phyloP scores from a whole-genome alignment of 2,113 vertebrate species.

The Mus spicilegus region DNA sequence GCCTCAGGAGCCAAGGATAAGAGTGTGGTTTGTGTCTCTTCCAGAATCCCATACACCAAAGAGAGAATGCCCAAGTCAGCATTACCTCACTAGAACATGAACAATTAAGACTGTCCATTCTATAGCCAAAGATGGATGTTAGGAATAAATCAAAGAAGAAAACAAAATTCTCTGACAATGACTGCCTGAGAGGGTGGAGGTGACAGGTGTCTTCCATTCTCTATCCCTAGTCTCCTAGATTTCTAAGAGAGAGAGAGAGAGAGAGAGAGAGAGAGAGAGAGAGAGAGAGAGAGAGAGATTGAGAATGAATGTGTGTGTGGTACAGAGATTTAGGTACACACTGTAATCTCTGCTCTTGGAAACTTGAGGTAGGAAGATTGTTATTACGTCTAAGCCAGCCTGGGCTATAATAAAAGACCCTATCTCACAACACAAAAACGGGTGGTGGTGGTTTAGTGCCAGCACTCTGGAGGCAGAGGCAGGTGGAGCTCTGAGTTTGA shows the following conservation, averaged over 20 bases:
- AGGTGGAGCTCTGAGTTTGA: background rate
- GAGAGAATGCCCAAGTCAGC: background rate
- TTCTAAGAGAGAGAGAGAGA: background rate
- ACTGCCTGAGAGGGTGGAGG: background rate
- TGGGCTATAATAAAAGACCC: background rate
- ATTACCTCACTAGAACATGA: slow-evolving; percentile 38
- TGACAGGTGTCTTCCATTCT: background rate
- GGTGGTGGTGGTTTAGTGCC: background rate
- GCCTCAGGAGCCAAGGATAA: background rate
- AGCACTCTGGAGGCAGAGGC: background rate
- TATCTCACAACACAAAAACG: background rate
- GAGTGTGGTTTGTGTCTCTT: background rate
- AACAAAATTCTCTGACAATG: background rate
- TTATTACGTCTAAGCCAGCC: background rate
- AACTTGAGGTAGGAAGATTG: background rate
- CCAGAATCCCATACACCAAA: background rate
- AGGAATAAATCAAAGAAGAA: slow-evolving; percentile 18
- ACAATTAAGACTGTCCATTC: background rate
- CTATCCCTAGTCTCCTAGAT: background rate
- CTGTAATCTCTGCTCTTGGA: background rate
- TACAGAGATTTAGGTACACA: background rate
- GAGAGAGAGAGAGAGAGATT: fast-evolving
- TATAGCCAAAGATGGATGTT: background rate
- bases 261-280: too few species aligned
- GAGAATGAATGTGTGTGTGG: background rate